Evolutionary conservation across 2,113 vertebrate species (phyloP), one percentile per base, ranked within the genome.

Genomic region (Ia io): DNA sequence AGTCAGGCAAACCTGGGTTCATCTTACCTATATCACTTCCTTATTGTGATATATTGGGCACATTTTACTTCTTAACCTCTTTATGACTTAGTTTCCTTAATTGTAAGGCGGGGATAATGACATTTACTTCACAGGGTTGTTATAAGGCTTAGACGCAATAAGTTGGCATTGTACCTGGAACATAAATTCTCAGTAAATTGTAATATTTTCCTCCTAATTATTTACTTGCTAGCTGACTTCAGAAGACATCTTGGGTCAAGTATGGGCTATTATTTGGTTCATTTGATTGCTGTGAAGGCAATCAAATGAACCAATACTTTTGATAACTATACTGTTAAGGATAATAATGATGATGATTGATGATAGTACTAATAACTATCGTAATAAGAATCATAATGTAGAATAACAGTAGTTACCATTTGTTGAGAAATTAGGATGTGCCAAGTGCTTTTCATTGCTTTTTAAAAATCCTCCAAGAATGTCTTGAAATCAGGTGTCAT

Each of bases 21-120:
- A 77, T 32, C 73, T n/a, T 73, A n/a, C 16, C 65, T 89, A 7
- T 91, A 42, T n/a, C 40, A 42, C 1, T 86, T 28, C 84, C 32
- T 82, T 47, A 65, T 44, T 71, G 8, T 16, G 67, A 85, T 59
- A 78, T 22, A n/a, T 0, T 2, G 3, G 25, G 5, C 40, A 94
- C 25, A 2, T 95, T 96, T 56, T 89, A 7, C 51, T 83, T 95
- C 40, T 70, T 89, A 78, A 78, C 10, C 78, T 92, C 56, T 95
- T 83, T 76, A 32, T 44, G 37, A 37, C 70, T 91, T 71, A n/a
- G 28, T 91, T 94, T 88, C 40, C 32, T 87, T 70, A 93, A 84
- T 3, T 76, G 30, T 76, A 79, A 93, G 83, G 35, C 51, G 44
- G 25, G 88, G 74, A 88, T 35, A 53, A 56, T 37, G 47, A 69